Conservation (phyloP, 2,797 vertebrate species). For the Decapterus maruadsi region DNA sequence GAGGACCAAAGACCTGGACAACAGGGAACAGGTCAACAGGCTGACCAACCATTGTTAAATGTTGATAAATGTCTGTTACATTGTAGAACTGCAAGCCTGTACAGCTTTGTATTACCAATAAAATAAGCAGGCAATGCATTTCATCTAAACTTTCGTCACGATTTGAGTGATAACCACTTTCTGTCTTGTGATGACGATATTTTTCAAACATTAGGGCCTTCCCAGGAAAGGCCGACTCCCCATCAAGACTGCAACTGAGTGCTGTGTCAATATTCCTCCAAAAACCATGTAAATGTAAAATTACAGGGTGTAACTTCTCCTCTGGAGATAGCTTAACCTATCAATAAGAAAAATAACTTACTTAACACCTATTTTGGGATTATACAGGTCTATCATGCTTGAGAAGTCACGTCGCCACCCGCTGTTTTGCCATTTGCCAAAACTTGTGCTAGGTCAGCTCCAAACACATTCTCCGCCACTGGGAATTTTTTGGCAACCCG, state of each 20-base stretch:
- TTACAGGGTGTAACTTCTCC: neutral
- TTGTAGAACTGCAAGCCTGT: neutral
- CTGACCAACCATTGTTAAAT: neutral
- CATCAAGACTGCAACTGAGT: neutral
- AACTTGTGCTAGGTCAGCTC: slow-evolving; percentile 93
- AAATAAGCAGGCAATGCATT: neutral
- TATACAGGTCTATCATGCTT: slow-evolving; percentile 22
- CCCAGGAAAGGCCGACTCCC: neutral
- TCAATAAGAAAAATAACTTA: neutral
- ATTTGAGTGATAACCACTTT: slow-evolving; percentile 4
- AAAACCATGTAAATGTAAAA: neutral
- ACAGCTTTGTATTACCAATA: neutral
- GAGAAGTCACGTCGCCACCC: slow-evolving; percentile 42
- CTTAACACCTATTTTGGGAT: neutral
- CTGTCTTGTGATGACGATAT: neutral
- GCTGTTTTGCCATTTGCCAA: slow-evolving; percentile 87
- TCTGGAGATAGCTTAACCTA: neutral
- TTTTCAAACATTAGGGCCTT: slow-evolving; percentile 9
- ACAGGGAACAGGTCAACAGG: neutral
- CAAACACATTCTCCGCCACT: slow-evolving; percentile 92
- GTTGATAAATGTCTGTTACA: neutral
- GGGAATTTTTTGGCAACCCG: slow-evolving; percentile 82
- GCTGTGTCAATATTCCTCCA: neutral
- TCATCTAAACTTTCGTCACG: neutral
- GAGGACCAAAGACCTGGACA: neutral